Conservation (phyloP, 2,888 invertebrate genomes). For the Coelinius sp. region DNA sequence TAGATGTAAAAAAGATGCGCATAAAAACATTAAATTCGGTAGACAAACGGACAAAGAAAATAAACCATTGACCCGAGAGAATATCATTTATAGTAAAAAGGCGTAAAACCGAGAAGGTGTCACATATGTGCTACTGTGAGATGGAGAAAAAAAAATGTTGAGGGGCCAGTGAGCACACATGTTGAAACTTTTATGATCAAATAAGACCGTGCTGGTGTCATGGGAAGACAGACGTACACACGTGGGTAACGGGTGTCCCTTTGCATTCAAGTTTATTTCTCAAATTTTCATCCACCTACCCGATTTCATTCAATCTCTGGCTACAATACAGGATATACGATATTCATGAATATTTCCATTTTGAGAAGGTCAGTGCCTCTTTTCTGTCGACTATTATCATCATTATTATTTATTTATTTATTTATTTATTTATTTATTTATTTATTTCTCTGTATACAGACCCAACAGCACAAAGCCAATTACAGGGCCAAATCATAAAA, state of each 20-base stretch:
- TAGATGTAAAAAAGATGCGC: not conserved
- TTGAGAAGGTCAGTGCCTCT: not conserved
- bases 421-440: no score
- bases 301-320: conserved; percentile 1
- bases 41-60: not conserved
- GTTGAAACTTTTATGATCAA: conserved; percentile 48
- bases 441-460: no score
- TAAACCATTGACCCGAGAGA: conserved; percentile 4
- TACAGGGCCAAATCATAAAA: no score
- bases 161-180: conserved; percentile 38
- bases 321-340: not conserved
- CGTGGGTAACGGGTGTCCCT: conserved; percentile 29
- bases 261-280: conserved; percentile 6
- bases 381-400: not conserved
- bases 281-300: not conserved
- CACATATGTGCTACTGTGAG: conserved; percentile 37
- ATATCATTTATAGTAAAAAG: not conserved
- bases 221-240: conserved; percentile 37
- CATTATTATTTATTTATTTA: no score
- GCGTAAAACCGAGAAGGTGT: not conserved
- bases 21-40: not conserved
- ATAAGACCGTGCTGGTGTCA: conserved; percentile 15
- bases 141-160: conserved; percentile 13
- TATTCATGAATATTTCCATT: not conserved
- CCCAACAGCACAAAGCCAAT: no score